Percentiles rank a stretch among this genome's conserved stretches.
These are phyloP conservation scores for Thymelicus sylvestris DNA, from an alignment of 2,888 invertebrate genomes.

Conservation along the genomic window DNA sequence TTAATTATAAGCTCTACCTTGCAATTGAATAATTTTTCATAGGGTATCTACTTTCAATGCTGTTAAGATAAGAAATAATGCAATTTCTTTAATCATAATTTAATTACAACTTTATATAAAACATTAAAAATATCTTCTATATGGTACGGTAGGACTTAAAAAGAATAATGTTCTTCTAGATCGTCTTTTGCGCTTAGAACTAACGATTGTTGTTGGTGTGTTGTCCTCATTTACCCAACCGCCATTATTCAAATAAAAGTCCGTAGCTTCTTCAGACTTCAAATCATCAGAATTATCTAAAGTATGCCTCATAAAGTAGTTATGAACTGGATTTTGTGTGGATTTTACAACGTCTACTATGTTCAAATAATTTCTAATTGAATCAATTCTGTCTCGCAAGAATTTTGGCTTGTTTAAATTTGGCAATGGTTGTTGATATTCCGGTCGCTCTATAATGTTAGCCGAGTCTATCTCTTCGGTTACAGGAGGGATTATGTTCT, in stretches of 20 bases:
- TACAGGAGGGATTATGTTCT: constrained; percentile 35
- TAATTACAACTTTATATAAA: constrained; percentile 33
- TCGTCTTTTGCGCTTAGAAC: constrained; percentile 45
- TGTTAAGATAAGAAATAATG: background rate
- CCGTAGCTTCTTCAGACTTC: constrained; percentile 13
- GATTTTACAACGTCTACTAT: constrained; percentile 43
- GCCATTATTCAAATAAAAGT: constrained; percentile 42
- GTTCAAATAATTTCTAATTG: constrained; percentile 53
- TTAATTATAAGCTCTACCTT: background rate
- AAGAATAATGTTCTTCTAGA: constrained; percentile 68
- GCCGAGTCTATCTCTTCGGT: constrained; percentile 24
- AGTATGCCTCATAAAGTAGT: constrained; percentile 7
- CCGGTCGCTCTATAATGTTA: constrained; percentile 47
- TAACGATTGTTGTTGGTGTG: constrained; percentile 39
- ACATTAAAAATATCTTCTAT: constrained; percentile 62
- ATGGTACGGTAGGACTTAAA: constrained; percentile 69
- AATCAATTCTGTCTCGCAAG: constrained; percentile 55
- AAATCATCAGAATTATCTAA: constrained; percentile 1
- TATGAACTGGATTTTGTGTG: constrained; percentile 38
- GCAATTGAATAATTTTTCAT: background rate
- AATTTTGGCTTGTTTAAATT: constrained; percentile 48
- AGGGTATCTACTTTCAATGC: background rate
- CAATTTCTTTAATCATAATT: background rate
- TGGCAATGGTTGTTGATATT: constrained; percentile 41
- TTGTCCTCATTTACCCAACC: constrained; percentile 41